These are phyloP conservation scores for Calliphora vicina DNA, from an alignment of 1,140 invertebrate species.

Conservation along the genomic window DNA sequence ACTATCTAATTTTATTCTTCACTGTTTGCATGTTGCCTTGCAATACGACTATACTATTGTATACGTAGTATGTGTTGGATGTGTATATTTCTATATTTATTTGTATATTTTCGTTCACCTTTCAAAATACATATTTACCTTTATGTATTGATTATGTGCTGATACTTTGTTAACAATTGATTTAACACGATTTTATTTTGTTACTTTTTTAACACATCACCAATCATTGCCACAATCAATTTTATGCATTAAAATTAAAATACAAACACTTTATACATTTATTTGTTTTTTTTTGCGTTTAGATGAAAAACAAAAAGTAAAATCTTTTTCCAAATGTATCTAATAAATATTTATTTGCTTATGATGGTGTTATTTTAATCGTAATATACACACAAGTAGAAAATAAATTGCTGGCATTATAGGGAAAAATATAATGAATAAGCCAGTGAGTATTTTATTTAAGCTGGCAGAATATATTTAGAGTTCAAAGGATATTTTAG, in stretches of 20 bases:
- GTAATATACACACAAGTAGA: too few relatives aligned
- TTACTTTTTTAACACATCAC: background rate
- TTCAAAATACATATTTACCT: constrained; percentile 12
- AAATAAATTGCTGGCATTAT: too few relatives aligned
- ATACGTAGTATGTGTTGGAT: background rate
- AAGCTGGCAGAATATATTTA: too few relatives aligned
- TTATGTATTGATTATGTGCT: constrained; percentile 21
- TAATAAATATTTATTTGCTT: too few relatives aligned
- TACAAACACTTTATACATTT: background rate
- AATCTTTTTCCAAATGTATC: too few relatives aligned
- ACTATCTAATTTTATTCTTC: too few relatives aligned
- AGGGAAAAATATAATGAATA: too few relatives aligned
- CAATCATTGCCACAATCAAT: background rate
- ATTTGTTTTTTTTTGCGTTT: background rate
- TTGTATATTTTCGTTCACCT: background rate
- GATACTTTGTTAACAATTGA: constrained; percentile 32
- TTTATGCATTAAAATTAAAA: too few relatives aligned
- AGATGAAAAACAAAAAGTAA: too few relatives aligned
- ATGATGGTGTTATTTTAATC: too few relatives aligned
- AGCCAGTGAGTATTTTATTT: too few relatives aligned
- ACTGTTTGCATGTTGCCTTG: background rate
- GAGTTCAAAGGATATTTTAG: too few relatives aligned
- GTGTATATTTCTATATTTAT: background rate
- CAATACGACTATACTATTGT: background rate
- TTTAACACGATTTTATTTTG: constrained; percentile 21